Base-by-base conservation (phyloP, 1,140 invertebrate genomes). In the Heliconius eleuchia region DNA sequence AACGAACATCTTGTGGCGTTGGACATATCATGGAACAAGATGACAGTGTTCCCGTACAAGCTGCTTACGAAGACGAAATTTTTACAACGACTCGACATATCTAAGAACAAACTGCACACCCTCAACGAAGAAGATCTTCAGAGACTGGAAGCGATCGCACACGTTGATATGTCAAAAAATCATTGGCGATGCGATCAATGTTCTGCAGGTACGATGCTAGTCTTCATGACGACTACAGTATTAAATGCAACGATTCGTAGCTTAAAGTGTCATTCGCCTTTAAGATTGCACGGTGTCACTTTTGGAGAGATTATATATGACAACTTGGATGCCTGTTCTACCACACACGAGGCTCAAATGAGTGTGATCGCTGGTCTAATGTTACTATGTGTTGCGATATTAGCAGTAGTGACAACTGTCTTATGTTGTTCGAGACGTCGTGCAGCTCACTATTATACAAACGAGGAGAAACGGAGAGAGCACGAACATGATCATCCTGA, bases 401-500 rank as follows among this genome's bases (percentile, higher is more conserved):
- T 95, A 9, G 88, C 95, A 0, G 94, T 92, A 0, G 89, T 96
- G 11, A 88, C 95, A 0, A 95, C 91, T 0, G 95, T 94, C 0
- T 85, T 96, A 16, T 95, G 95, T 75, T 96, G 96, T 86, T 96
- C 96, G 37, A 92, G 95, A 60, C 94, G 96, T 23, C 96, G 97
- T 80, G 95, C 96, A 0, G 96, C 96, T 13, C 96, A 96, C 52
- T 97, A 97, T 87, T 97, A 97, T 88, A 97, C 97, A 0, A 95
- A 97, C 86, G 97, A 97, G 88, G 96, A 96, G 82, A 96, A 96
- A 83, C 87, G 96, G 18, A 87, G 93, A 60, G 95, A 95, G 78
- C 93, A 94, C 23, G 95, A 95, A 66, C 95, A 95, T 73, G 95
- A 95, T 7, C 95, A 95, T 80, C 92, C 90, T 0, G 92, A 93